Base-by-base conservation (phyloP, 2,113 vertebrate genomes). In the Drymodes brunneopygia region DNA sequence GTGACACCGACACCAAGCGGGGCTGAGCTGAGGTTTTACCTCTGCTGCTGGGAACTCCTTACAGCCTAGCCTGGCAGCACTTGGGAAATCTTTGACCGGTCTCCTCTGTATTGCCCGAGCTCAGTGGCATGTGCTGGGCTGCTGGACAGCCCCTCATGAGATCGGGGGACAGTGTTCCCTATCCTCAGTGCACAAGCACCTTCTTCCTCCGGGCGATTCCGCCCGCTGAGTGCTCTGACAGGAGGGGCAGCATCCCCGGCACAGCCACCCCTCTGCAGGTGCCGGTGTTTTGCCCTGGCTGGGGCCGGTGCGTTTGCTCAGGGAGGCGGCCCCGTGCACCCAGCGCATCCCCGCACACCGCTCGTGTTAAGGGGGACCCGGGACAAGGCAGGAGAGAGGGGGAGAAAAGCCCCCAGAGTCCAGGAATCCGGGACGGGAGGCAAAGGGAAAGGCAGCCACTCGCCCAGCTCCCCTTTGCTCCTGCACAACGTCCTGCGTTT, bases 401-500 rank as follows among this genome's bases (percentile, higher is more conserved):
- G 4, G 40, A 53, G 36, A 24, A 74, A 44, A 90, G 8, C 6
- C 29, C 17, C 0, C 0, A 4, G 65, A 47, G 38, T 21, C 71
- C 33, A 23, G 51, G 35, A 14, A 62, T 20, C 11, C 0, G 0
- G 33, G 60, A 77, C 72, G 29, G n/a, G 62, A 50, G 38, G 33
- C 35, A 36, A 38, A 60, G 47, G 23, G 20, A 45, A 74, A 51
- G 42, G 45, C 22, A 28, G 50, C 10, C 4, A 0, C 57, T 75
- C 1, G 0, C 57, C 29, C 2, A 1, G n/a, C 61, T 88, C 31
- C 45, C 14, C n/a, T 65, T 27, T 24, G 33, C 77, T 73, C 20
- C 54, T 1, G 1, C 29, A 9, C 33, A 1, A 2, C 0, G 1
- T 1, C 29, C 28, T 24, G n/a, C 4, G 0, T 25, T 28, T 53